Evolutionary conservation across 2,113 vertebrate genomes (phyloP), one percentile per base, ranked within the genome.

Genomic region (Tragelaphus strepsiceros): DNA sequence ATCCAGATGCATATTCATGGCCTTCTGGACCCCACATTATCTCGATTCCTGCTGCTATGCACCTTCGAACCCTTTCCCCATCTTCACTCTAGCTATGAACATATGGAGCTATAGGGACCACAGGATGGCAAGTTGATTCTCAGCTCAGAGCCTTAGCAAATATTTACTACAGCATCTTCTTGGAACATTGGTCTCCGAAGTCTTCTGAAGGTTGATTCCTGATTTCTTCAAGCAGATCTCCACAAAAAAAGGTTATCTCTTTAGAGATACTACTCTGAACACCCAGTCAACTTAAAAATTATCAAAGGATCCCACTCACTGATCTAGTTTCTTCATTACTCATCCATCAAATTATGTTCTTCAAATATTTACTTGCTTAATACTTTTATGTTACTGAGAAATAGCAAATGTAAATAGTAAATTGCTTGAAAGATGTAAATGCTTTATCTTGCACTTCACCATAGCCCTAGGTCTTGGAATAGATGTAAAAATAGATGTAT

Each of bases 11-110:
- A 62, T 74, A 26, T 78, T 80, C 5, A 19, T 2, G 43, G 13
- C 2, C 12, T 30, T 12, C 5, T 7, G 59, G 32, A 16, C 7
- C 1, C n/a, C 58, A 7, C 0, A 2, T 28, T 21, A 2, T 24
- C 83, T 56, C 13, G 39, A 24, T 58, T 7, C 5, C 3, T 78
- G 9, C 9, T 35, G 3, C 12, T 64, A 0, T 11, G 16, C 7
- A 53, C 7, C 32, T 32, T 9, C 32, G 1, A 64, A 64, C 5
- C 5, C 2, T 49, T 19, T 17, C 83, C 7, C 14, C 28, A 6
- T 67, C 24, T 49, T 89, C 53, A 28, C 32, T 81, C 2, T 3
- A 71, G 35, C 21, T 51, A 0, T 10, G 32, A 19, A n/a, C 4
- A 59, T 14, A 35, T 26, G 12, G 13, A 56, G 12, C 7, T 7